Conservation (phyloP, 2,888 invertebrate species). For the Spisula solida region DNA sequence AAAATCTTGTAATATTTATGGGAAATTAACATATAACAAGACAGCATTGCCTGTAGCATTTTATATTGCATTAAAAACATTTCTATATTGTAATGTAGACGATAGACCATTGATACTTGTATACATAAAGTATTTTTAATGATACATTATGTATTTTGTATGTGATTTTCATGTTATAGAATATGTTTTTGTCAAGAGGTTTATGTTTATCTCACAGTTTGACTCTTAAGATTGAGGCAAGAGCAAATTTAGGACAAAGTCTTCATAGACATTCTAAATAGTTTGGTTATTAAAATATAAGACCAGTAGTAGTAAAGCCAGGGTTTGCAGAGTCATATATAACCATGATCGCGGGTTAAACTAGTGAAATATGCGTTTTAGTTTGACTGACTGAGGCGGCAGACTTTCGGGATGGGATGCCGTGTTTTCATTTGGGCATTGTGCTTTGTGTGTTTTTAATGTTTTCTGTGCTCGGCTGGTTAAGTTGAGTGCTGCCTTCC, state of each 20-base stretch:
- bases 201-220: background rate
- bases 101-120: background rate
- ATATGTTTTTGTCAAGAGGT: conserved; percentile 3
- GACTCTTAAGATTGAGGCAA: background rate
- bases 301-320: too few species aligned
- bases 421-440: too few species aligned
- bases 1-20: conserved; percentile 20
- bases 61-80: conserved; percentile 8
- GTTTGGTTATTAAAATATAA: background rate
- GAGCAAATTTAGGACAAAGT: too few species aligned
- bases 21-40: conserved; percentile 10
- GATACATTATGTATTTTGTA: conserved; percentile 9
- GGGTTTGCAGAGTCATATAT: too few species aligned
- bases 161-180: background rate
- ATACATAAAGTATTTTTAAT: background rate
- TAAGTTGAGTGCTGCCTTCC: too few species aligned
- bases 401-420: too few species aligned
- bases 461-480: too few species aligned
- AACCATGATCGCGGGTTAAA: too few species aligned
- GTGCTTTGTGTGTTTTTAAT: too few species aligned
- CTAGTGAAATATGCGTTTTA: too few species aligned
- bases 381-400: too few species aligned
- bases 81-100: background rate
- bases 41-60: background rate
- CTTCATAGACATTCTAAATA: background rate